Evolutionary conservation across 2,888 invertebrate genomes (phyloP).

Genomic region (Cryptus viduatorius): DNA sequence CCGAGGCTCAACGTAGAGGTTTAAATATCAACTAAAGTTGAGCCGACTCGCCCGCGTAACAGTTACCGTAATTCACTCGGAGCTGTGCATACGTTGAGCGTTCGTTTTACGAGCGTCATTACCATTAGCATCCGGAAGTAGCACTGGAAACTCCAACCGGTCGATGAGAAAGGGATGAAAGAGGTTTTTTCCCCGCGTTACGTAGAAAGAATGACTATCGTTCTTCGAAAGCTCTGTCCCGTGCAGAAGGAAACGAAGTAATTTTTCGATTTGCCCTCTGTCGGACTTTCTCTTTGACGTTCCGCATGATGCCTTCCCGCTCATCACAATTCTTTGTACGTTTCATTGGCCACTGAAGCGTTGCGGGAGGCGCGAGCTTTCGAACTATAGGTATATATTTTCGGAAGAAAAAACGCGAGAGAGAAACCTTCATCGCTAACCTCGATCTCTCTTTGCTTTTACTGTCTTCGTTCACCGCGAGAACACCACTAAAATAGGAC

Average conservation of each 20-base stretch:
- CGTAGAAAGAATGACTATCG: not conserved
- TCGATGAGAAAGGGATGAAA: slow-evolving; percentile 15
- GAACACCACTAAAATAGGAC: slow-evolving; percentile 19
- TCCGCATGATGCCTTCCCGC: slow-evolving; percentile 17
- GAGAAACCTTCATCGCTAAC: slow-evolving; percentile 4
- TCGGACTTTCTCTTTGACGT: slow-evolving; percentile 17
- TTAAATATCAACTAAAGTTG: not conserved
- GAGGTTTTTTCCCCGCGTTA: not conserved
- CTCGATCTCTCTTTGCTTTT: slow-evolving; percentile 19
- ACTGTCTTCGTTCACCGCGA: not conserved
- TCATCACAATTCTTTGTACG: slow-evolving; percentile 34
- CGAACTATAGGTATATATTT: not conserved
- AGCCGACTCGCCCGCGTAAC: not conserved
- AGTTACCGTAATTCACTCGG: slow-evolving; percentile 17
- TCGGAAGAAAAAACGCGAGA: not conserved
- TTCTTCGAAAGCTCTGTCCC: not conserved
- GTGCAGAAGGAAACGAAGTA: not conserved
- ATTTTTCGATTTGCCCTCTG: slow-evolving; percentile 34
- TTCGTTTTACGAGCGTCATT: slow-evolving; percentile 44
- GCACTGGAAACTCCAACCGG: not conserved
- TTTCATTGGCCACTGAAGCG: slow-evolving; percentile 34
- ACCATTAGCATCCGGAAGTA: slow-evolving; percentile 22
- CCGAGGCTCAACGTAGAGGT: not conserved
- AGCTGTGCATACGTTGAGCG: slow-evolving; percentile 18
- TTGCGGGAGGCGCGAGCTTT: slow-evolving; percentile 7